These are phyloP conservation scores for Acropternis orthonyx DNA, from an alignment of 2,797 vertebrate genomes.

Conservation along the genomic window DNA sequence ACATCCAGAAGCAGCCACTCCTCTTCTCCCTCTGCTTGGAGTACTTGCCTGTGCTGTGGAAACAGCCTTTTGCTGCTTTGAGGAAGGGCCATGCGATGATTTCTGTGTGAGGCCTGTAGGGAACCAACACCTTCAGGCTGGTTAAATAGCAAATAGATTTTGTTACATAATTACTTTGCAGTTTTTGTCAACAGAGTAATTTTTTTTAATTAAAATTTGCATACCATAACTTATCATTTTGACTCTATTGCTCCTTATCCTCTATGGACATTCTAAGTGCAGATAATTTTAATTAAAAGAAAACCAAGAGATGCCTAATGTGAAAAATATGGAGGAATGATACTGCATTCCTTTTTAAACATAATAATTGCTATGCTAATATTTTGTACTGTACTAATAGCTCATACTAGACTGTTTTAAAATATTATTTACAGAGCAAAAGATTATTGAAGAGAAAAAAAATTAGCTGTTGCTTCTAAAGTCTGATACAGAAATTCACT, in stretches of 20 bases:
- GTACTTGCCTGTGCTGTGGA: background rate
- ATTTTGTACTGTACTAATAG: background rate
- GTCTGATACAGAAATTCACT: background rate
- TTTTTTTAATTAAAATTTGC: slow-evolving; percentile 12
- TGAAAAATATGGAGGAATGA: background rate
- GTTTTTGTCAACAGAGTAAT: background rate
- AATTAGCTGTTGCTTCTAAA: background rate
- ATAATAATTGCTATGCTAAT: background rate
- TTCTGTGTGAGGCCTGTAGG: background rate
- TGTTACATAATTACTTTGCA: background rate
- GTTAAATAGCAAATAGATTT: background rate
- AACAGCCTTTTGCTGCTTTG: background rate
- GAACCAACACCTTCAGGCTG: background rate
- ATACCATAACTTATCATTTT: slow-evolving; percentile 7
- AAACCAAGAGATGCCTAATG: slow-evolving; percentile 7
- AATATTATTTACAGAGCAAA: slow-evolving; percentile 8
- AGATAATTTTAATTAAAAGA: slow-evolving; percentile 45
- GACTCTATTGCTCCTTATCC: slow-evolving; percentile 6
- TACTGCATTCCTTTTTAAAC: slow-evolving; percentile 29
- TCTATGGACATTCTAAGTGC: background rate
- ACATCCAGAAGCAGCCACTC: background rate
- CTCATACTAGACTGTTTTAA: background rate
- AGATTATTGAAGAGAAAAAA: background rate
- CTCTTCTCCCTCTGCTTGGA: background rate
- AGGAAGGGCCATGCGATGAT: background rate